Evolutionary conservation across 2,797 vertebrate genomes (phyloP).

Genomic region (Epinephelus malabaricus): DNA sequence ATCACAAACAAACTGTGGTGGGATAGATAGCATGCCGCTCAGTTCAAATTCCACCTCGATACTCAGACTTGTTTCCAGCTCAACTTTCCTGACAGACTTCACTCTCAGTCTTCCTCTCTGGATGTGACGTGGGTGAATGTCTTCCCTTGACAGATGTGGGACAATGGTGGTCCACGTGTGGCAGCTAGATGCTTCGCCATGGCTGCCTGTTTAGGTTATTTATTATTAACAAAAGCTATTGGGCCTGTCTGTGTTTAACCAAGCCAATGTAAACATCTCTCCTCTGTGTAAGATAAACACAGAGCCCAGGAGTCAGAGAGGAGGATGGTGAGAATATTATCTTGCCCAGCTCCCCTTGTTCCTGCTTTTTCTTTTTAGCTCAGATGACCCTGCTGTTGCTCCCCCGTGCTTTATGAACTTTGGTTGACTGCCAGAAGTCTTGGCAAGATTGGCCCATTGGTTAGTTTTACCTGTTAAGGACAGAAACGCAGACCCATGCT

Average conservation of each 20-base stretch:
- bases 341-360: slow-evolving; percentile 29
- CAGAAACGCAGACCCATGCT: neutral
- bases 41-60: slow-evolving; percentile 53
- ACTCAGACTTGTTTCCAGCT: slow-evolving; percentile 43
- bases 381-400: slow-evolving; percentile 9
- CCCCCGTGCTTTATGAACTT: neutral
- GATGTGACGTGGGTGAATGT: slow-evolving; percentile 8
- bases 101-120: neutral
- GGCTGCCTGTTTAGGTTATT: slow-evolving; percentile 77
- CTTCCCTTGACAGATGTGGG: slow-evolving; percentile 28
- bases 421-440: neutral
- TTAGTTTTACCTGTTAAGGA: slow-evolving; percentile 11
- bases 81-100: slow-evolving; percentile 31
- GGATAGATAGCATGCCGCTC: slow-evolving; percentile 46
- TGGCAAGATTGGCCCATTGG: neutral
- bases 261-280: slow-evolving; percentile 80
- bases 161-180: slow-evolving; percentile 46
- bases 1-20: slow-evolving; percentile 62
- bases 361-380: slow-evolving; percentile 17
- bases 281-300: slow-evolving; percentile 78
- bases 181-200: slow-evolving; percentile 45
- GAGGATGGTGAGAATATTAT: slow-evolving; percentile 64
- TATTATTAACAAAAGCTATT: slow-evolving; percentile 82
- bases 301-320: slow-evolving; percentile 55
- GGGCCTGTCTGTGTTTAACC: slow-evolving; percentile 75